Evolutionary conservation across 1,140 invertebrate genomes (phyloP), one percentile per base, ranked within the genome.

Genomic region (Aphaenogaster floridana): DNA sequence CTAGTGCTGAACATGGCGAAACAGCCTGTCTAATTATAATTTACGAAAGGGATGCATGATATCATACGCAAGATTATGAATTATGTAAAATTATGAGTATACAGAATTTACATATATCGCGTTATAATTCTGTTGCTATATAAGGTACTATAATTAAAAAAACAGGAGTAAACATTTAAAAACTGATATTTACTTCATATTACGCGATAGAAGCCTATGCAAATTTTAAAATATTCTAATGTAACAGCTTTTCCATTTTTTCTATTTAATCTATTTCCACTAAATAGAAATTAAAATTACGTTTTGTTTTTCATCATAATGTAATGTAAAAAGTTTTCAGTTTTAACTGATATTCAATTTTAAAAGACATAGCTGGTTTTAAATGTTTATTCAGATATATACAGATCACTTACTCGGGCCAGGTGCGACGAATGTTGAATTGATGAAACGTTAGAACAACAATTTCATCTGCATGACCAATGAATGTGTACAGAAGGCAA

Each of bases 401-500:
- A 52, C 15, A 28, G 8, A 39, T 63, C 90, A 97, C 97, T 97
- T 92, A 97, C 97, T 97, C 96, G 21, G 96, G 92, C 92, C 96
- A 94, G 52, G 95, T 95, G 87, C 97, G 96, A 80, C 96, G 96
- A 48, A 98, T 96, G 94, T 98, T 97, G 94, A 98, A 98, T 90
- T 98, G 97, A 68, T 97, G 96, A 94, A 98, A 98, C 21, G 96
- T 97, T 34, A 98, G 95, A 94, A 98, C 97, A 72, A 98, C 97
- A 88, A 98, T 98, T 95, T 98, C 97, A 92, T 97, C 97, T 1
- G 97, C 95, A 71, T 96, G 97, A 1, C 97, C 97, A 77, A 97
- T 95, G 95, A 98, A 98, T 11, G 97, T 98, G 95, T 98, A 98
- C n/a, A 98, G 96, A 45, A 98, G 96, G 93, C 98, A 98, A 95